Conservation (phyloP, 2,797 vertebrate species). For the Catamblyrhynchus diadema region DNA sequence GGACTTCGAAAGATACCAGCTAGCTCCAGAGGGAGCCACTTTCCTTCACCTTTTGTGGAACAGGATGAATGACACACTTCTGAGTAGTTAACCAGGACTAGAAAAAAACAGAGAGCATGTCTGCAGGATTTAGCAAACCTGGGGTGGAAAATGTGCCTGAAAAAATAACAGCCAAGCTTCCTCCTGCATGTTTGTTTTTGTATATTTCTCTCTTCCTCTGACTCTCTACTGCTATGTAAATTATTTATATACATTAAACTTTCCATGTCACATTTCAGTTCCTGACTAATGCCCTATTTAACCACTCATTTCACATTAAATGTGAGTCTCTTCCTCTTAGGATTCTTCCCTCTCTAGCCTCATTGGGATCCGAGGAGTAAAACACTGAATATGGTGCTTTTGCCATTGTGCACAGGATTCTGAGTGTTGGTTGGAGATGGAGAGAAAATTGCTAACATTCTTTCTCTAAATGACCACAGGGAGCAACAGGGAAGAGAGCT, state of each 20-base stretch:
- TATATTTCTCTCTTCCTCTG: background rate
- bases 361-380: rapidly evolving
- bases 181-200: background rate
- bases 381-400: background rate
- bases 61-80: background rate
- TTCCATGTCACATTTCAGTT: background rate
- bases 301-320: background rate
- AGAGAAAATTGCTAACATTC: background rate
- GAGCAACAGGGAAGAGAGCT: background rate
- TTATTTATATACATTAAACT: background rate
- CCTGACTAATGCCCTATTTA: background rate
- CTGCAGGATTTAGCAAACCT: background rate
- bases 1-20: background rate
- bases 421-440: background rate
- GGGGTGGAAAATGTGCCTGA: background rate
- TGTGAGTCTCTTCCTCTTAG: background rate
- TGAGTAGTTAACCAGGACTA: background rate
- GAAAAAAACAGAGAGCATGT: background rate
- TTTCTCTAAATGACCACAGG: background rate
- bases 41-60: background rate
- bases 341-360: background rate
- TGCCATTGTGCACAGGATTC: background rate
- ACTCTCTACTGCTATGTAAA: background rate
- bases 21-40: background rate
- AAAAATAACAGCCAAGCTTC: background rate